phyloP scores from a whole-genome alignment of 2,113 vertebrate species.

The Mugil cephalus region DNA sequence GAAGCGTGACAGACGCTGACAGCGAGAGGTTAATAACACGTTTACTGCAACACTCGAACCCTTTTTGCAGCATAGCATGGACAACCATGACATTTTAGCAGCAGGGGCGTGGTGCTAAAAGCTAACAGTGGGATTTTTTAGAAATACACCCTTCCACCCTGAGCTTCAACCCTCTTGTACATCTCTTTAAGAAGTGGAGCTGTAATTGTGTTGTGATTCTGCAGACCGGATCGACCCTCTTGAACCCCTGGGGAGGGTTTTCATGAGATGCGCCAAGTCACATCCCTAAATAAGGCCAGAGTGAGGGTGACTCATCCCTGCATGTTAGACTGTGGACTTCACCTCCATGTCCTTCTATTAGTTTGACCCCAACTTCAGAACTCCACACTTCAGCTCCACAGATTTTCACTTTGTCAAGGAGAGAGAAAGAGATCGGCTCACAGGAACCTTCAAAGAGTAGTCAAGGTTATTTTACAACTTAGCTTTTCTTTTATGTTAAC shows the following conservation, averaged over 20 bases:
- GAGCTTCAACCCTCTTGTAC: slow-evolving; percentile 41
- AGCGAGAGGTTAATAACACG: slow-evolving; percentile 55
- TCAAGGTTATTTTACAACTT: slow-evolving; percentile 38
- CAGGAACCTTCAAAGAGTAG: slow-evolving; percentile 20
- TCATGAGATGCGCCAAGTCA: slow-evolving; percentile 69
- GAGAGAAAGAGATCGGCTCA: slow-evolving; percentile 30
- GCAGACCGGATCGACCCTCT: slow-evolving; percentile 57
- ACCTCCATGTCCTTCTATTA: slow-evolving; percentile 73
- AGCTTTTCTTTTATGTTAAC: neutral
- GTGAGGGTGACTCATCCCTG: slow-evolving; percentile 20
- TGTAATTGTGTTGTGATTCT: slow-evolving; percentile 78
- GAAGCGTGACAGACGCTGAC: slow-evolving; percentile 67
- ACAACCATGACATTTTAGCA: slow-evolving; percentile 79
- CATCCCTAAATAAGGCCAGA: slow-evolving; percentile 77
- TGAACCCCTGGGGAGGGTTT: slow-evolving; percentile 47
- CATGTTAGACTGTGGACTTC: slow-evolving; percentile 74
- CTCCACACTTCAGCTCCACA: slow-evolving; percentile 78
- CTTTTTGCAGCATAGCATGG: slow-evolving; percentile 82
- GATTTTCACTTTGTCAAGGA: slow-evolving; percentile 79
- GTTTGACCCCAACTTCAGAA: slow-evolving; percentile 80
- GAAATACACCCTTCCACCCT: slow-evolving; percentile 21
- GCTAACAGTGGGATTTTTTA: slow-evolving; percentile 66
- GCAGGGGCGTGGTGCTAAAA: slow-evolving; percentile 83
- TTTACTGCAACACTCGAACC: slow-evolving; percentile 68
- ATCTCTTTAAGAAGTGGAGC: slow-evolving; percentile 75